These are phyloP conservation scores for Esox niger DNA, from an alignment of 2,113 vertebrate genomes.

Conservation along the genomic window DNA sequence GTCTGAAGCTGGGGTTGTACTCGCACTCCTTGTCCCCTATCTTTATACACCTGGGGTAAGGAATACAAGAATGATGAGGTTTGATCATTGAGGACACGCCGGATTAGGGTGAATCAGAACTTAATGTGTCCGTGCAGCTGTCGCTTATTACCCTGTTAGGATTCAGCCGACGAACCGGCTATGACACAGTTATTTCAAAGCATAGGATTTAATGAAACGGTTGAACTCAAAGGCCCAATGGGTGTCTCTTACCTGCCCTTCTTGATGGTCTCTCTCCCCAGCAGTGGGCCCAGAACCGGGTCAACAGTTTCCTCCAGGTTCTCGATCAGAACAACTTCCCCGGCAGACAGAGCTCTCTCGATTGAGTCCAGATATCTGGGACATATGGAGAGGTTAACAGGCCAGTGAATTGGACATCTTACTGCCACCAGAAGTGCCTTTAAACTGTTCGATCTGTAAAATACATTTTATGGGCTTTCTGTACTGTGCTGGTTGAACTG, in stretches of 20 bases:
- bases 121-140: not conserved
- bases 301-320: slow-evolving; percentile 89
- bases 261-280: slow-evolving; percentile 91
- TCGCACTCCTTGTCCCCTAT: slow-evolving; percentile 95
- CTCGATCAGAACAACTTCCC: slow-evolving; percentile 88
- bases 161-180: not conserved
- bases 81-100: not conserved
- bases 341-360: slow-evolving; percentile 82
- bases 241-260: slow-evolving; percentile 87
- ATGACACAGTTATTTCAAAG: too few relatives aligned
- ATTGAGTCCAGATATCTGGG: slow-evolving; percentile 84
- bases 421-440: too few relatives aligned
- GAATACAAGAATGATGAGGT: not conserved
- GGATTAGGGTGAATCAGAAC: not conserved
- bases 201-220: not conserved
- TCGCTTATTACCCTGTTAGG: not conserved
- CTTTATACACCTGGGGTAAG: slow-evolving; percentile 80
- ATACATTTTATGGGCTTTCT: too few relatives aligned
- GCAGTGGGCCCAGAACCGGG: slow-evolving; percentile 87
- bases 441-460: too few relatives aligned
- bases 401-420: too few relatives aligned
- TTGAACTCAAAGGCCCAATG: too few relatives aligned
- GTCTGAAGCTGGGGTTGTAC: slow-evolving; percentile 82
- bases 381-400: not conserved
- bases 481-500: too few relatives aligned